These are phyloP conservation scores for Pseudomyrmex cubaensis DNA, from an alignment of 1,140 invertebrate species.

Conservation along the genomic window DNA sequence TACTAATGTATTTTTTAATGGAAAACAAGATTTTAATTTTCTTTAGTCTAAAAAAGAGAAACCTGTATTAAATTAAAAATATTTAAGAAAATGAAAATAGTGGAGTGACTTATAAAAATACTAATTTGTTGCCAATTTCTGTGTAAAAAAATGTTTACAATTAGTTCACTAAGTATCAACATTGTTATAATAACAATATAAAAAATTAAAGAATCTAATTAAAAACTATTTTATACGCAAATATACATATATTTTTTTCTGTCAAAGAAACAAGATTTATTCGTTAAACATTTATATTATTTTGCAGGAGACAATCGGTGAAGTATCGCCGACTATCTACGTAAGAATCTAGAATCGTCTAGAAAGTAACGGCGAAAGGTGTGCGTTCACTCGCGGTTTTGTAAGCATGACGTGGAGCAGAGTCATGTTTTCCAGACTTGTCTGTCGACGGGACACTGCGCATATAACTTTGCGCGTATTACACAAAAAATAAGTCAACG, in stretches of 20 bases:
- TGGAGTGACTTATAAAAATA: too few species aligned
- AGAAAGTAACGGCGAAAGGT: constrained; percentile 39
- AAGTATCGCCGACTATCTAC: neutral
- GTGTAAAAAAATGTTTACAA: too few species aligned
- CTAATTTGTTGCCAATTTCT: too few species aligned
- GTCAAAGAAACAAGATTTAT: neutral
- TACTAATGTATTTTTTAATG: too few species aligned
- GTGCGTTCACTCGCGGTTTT: constrained; percentile 31
- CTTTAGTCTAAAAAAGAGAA: too few species aligned
- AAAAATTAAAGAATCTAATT: too few species aligned
- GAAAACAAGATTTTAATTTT: too few species aligned
- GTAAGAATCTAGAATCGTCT: constrained; percentile 21
- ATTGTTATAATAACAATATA: too few species aligned
- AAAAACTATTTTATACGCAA: too few species aligned
- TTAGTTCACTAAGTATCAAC: too few species aligned
- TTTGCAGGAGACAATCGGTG: neutral
- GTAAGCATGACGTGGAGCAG: neutral
- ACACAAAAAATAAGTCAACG: neutral
- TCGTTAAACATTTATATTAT: neutral
- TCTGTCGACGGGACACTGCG: neutral
- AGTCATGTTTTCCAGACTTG: constrained; percentile 9
- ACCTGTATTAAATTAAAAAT: too few species aligned
- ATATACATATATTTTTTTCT: neutral
- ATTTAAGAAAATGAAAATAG: too few species aligned
- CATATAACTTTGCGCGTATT: neutral